These are phyloP conservation scores for Catharus fuscescens DNA, from an alignment of 2,113 vertebrate genomes.

Conservation along the genomic window DNA sequence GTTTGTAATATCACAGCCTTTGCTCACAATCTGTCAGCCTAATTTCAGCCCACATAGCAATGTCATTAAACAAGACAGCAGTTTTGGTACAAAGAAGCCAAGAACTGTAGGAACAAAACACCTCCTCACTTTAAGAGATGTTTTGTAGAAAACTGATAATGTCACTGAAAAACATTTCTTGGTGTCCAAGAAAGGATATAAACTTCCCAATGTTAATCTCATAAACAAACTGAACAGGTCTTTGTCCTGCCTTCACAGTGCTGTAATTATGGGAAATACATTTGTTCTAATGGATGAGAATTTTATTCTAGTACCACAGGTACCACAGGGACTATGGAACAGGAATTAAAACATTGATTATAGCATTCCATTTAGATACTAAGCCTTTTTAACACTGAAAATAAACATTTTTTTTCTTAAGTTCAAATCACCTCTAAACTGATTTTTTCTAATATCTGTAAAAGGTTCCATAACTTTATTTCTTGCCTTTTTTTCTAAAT, in stretches of 20 bases:
- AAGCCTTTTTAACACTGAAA: background rate
- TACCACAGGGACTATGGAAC: background rate
- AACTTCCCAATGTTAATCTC: background rate
- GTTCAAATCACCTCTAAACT: background rate
- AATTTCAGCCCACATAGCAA: constrained; percentile 54
- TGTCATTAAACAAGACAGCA: constrained; percentile 41
- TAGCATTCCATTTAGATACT: background rate
- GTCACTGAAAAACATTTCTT: background rate
- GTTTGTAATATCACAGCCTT: constrained; percentile 53
- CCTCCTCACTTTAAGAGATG: background rate
- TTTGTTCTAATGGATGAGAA: constrained; percentile 3
- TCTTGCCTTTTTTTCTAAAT: background rate
- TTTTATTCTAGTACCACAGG: background rate
- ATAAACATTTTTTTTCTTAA: background rate
- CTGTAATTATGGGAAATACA: background rate
- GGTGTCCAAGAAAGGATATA: background rate
- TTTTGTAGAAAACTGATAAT: background rate
- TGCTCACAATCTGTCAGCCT: constrained; percentile 60
- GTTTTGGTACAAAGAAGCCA: constrained; percentile 36
- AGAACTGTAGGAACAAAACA: constrained; percentile 40
- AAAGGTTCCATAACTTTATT: background rate
- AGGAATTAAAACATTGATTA: constrained; percentile 36
- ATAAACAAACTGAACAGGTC: background rate
- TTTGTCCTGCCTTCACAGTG: background rate
- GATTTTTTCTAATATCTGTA: background rate